phyloP scores from a whole-genome alignment of 2,113 vertebrate species.

The Bagarius yarrelli region DNA sequence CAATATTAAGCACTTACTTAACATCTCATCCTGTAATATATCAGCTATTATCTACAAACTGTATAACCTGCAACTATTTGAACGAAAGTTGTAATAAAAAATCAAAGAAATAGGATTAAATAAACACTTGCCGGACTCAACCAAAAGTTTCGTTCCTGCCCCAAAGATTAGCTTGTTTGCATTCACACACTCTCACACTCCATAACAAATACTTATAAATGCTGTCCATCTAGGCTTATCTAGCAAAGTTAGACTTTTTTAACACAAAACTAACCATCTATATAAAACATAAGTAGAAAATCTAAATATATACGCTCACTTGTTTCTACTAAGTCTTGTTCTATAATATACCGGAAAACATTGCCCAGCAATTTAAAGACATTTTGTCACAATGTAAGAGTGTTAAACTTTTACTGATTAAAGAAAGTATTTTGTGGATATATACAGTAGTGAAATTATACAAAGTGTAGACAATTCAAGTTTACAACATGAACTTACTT shows the following conservation, averaged over 20 bases:
- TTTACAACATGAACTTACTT: neutral
- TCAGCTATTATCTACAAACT: neutral
- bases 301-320: no score
- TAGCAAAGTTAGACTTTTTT: neutral
- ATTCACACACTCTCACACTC: constrained; percentile 36
- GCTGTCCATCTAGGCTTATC: neutral
- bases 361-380: neutral
- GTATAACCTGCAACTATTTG: neutral
- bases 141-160: constrained; percentile 35
- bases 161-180: constrained; percentile 43
- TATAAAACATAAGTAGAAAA: no score
- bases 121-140: constrained; percentile 38
- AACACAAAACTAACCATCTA: no score
- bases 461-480: neutral
- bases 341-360: no score
- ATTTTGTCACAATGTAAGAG: neutral
- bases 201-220: constrained; percentile 6
- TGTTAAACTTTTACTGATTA: neutral
- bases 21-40: neutral
- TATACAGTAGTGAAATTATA: neutral
- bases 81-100: neutral
- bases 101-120: neutral
- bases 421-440: neutral
- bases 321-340: no score
- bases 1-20: neutral